These are phyloP conservation scores for Mechanitis mazaeus DNA, from an alignment of 2,888 invertebrate genomes.

Conservation along the genomic window DNA sequence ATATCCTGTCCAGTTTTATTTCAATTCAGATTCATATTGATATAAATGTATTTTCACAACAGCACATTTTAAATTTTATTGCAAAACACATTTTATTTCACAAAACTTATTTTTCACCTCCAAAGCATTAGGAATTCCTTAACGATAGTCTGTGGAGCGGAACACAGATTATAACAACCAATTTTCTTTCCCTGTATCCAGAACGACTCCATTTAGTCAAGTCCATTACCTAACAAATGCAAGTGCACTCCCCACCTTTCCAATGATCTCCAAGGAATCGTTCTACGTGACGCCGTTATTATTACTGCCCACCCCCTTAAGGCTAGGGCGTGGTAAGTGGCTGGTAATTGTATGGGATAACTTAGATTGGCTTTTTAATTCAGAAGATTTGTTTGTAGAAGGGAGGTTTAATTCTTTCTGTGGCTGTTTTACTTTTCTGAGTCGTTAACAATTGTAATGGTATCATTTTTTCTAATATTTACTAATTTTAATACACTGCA, in stretches of 20 bases:
- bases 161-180: slow-evolving; percentile 20
- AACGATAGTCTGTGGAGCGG: neutral
- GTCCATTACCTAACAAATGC: slow-evolving; percentile 37
- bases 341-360: slow-evolving; percentile 73
- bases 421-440: slow-evolving; percentile 8
- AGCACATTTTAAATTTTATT: no score
- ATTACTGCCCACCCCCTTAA: slow-evolving; percentile 51
- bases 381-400: slow-evolving; percentile 34
- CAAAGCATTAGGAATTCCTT: neutral
- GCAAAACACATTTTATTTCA: no score
- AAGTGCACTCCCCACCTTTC: slow-evolving; percentile 37
- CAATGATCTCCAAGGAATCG: slow-evolving; percentile 45
- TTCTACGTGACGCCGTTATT: slow-evolving; percentile 52
- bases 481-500: neutral
- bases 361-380: slow-evolving; percentile 75
- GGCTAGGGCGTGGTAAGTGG: slow-evolving; percentile 63
- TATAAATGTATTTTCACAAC: neutral
- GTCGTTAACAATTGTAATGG: slow-evolving; percentile 11
- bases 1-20: slow-evolving; percentile 10
- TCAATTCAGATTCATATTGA: neutral
- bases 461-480: slow-evolving; percentile 9
- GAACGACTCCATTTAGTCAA: slow-evolving; percentile 28
- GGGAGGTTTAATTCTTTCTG: slow-evolving; percentile 23
- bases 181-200: slow-evolving; percentile 23
- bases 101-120: no score